Conservation (phyloP, 1,140 invertebrate genomes). For the Microplitis mediator region DNA sequence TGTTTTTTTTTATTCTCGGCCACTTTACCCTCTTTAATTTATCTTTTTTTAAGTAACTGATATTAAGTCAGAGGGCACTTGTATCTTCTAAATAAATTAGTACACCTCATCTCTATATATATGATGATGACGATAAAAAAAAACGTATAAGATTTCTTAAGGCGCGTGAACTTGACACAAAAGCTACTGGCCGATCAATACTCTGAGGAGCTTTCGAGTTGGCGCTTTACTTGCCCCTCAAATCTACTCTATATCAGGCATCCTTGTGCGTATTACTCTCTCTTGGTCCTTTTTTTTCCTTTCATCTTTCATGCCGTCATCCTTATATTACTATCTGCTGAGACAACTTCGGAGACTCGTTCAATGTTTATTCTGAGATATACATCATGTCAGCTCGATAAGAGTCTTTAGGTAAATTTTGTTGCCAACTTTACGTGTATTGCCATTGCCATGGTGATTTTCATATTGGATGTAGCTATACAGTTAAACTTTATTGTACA, state of each 20-base stretch:
- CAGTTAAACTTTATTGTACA: background rate
- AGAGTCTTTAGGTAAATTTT: slow-evolving; percentile 4
- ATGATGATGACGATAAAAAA: slow-evolving; percentile 13
- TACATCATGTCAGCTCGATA: background rate
- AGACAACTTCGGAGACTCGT: background rate
- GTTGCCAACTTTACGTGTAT: background rate
- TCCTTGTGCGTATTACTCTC: background rate
- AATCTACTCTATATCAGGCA: slow-evolving; percentile 20
- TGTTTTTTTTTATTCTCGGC: background rate
- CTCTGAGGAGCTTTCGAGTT: slow-evolving; percentile 48
- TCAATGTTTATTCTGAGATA: background rate
- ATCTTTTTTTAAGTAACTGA: background rate
- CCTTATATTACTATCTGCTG: background rate
- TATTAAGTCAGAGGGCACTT: too few species aligned
- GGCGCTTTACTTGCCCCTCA: slow-evolving; percentile 31
- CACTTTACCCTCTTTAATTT: background rate
- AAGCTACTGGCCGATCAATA: slow-evolving; percentile 57
- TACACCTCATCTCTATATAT: too few species aligned
- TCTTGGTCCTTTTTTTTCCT: background rate
- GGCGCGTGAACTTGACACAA: slow-evolving; percentile 59
- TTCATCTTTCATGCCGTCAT: background rate
- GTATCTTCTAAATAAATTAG: too few species aligned
- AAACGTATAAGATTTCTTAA: slow-evolving; percentile 37
- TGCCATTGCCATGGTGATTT: slow-evolving; percentile 3
- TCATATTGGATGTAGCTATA: background rate